phyloP scores from a whole-genome alignment of 2,113 vertebrate species.

The Coturnix japonica region DNA sequence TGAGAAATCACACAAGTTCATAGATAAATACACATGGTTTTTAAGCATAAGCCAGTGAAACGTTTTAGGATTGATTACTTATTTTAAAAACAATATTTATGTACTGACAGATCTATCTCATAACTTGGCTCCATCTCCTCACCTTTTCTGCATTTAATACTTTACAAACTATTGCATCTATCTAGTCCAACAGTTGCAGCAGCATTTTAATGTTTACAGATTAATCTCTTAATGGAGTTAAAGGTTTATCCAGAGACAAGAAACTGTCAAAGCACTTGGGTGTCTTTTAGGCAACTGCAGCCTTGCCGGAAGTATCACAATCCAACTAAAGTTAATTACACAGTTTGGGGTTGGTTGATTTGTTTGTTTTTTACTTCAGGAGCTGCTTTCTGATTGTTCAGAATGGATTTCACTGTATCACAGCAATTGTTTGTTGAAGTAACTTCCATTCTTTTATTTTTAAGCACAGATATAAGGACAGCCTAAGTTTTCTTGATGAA shows the following conservation, averaged over 20 bases:
- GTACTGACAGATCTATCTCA: rapidly evolving
- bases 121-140: not conserved
- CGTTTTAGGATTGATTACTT: not conserved
- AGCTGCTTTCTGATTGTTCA: not conserved
- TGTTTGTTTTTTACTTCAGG: not conserved
- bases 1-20: not conserved
- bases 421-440: not conserved
- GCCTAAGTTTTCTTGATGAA: not conserved
- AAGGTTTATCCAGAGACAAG: not conserved
- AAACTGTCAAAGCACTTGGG: not conserved
- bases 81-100: too few relatives aligned
- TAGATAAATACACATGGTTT: not conserved
- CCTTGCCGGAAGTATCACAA: not conserved
- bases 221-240: not conserved
- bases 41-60: not conserved
- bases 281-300: not conserved
- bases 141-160: not conserved
- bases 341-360: not conserved
- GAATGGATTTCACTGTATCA: not conserved
- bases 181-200: not conserved
- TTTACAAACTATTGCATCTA: not conserved
- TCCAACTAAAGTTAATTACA: not conserved
- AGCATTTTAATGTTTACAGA: not conserved
- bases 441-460: not conserved
- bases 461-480: not conserved